A percentile compares a stretch with the other conserved stretches of the same genome.
phyloP scores from a whole-genome alignment of 2,797 vertebrate species.

The Cyclura pinguis region DNA sequence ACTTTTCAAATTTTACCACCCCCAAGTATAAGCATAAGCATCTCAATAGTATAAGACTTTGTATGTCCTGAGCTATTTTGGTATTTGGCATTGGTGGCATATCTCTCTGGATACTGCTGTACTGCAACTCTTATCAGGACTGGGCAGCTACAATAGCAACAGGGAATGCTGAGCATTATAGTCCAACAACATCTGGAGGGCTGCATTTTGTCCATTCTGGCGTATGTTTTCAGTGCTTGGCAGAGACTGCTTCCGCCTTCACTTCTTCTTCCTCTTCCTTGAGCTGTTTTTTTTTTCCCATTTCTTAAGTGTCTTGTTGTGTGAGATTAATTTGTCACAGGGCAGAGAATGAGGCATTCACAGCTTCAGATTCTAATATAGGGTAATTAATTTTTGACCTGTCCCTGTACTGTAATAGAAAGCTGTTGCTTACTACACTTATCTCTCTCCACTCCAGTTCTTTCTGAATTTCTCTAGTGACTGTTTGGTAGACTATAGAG shows the following conservation, averaged over 20 bases:
- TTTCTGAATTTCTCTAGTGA: constrained; percentile 22
- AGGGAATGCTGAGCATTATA: too few relatives aligned
- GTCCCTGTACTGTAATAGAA: constrained; percentile 36
- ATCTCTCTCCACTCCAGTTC: constrained; percentile 17
- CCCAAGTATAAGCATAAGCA: not conserved
- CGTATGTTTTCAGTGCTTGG: not conserved
- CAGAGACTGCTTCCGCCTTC: not conserved
- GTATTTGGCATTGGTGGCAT: not conserved
- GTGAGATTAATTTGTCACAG: not conserved
- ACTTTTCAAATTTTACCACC: not conserved
- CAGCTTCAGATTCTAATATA: constrained; percentile 23
- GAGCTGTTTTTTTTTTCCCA: not conserved
- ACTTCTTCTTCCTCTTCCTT: not conserved
- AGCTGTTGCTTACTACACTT: constrained; percentile 10
- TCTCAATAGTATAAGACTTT: not conserved
- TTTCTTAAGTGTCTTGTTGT: not conserved
- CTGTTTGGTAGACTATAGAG: constrained; percentile 1
- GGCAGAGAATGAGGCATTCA: constrained; percentile 9
- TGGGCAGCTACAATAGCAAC: too few relatives aligned
- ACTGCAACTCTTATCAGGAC: too few relatives aligned
- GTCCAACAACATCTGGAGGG: too few relatives aligned
- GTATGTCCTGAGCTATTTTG: too few relatives aligned
- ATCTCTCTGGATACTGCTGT: not conserved
- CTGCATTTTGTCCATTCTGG: not conserved
- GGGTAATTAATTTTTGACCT: constrained; percentile 57